These are phyloP conservation scores for Gortyna flavago DNA, from an alignment of 2,888 invertebrate genomes.

Conservation along the genomic window DNA sequence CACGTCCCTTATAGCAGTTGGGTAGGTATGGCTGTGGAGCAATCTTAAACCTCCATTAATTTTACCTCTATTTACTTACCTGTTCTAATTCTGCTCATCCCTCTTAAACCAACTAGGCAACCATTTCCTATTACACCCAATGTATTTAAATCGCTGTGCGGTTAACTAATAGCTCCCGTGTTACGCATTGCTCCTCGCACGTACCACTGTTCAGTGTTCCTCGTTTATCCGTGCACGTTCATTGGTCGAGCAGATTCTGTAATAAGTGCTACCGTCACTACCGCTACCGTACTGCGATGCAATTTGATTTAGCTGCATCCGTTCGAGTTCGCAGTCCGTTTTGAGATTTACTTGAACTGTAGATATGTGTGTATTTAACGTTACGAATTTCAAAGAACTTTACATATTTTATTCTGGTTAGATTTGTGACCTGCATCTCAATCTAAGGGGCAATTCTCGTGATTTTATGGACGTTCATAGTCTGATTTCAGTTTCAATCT, in stretches of 20 bases:
- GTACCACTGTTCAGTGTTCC: conserved; percentile 41
- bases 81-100: background rate
- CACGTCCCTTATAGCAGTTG: background rate
- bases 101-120: conserved; percentile 6
- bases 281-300: conserved; percentile 30
- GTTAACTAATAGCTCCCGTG: conserved; percentile 63
- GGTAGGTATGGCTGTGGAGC: background rate
- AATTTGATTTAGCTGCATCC: conserved; percentile 48
- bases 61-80: conserved; percentile 1
- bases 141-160: conserved; percentile 40
- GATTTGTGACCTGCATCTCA: background rate
- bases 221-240: conserved; percentile 41
- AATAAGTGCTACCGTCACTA: conserved; percentile 37
- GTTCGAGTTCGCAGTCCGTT: conserved; percentile 29
- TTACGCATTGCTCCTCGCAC: conserved; percentile 61
- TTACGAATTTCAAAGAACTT: background rate
- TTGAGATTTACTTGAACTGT: conserved; percentile 21
- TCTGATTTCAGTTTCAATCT: no score
- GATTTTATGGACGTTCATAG: no score
- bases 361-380: no score
- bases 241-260: conserved; percentile 41
- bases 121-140: conserved; percentile 33
- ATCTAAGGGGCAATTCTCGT: no score
- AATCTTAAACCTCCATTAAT: background rate
- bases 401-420: no score